Conservation (phyloP, 2,113 vertebrate species). For the Anguilla japonica region DNA sequence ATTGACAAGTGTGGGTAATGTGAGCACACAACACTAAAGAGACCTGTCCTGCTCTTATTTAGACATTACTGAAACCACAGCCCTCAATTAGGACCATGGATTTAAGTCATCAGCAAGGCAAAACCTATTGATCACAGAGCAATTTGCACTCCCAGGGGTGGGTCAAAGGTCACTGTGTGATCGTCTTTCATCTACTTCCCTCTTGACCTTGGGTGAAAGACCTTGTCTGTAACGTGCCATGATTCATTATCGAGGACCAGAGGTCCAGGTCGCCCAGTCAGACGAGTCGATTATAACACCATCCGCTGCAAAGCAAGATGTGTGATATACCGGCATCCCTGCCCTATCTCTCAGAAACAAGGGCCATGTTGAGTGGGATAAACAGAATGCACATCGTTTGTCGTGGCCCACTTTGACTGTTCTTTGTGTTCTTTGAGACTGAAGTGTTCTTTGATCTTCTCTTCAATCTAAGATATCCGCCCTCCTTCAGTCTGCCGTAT, state of each 20-base stretch:
- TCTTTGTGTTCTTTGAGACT: neutral
- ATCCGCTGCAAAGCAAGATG: neutral
- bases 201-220: constrained; percentile 16
- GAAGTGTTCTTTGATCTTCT: neutral
- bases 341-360: neutral
- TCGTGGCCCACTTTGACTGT: neutral
- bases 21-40: constrained; percentile 1
- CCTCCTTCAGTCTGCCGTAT: neutral
- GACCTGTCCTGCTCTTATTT: neutral
- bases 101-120: neutral
- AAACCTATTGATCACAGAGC: constrained; percentile 1
- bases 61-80: constrained; percentile 14
- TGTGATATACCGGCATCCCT: neutral
- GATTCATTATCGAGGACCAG: neutral
- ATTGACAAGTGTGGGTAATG: constrained; percentile 1
- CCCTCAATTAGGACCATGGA: neutral
- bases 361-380: neutral
- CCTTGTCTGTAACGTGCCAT: neutral
- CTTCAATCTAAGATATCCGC: neutral
- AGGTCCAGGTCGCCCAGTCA: neutral
- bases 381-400: neutral
- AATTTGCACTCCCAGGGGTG: neutral
- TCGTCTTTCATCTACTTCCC: constrained; percentile 15
- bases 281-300: neutral
- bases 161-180: constrained; percentile 5